Evolutionary conservation across 2,113 vertebrate species (phyloP).

Genomic region (Bambusicola thoracicus): DNA sequence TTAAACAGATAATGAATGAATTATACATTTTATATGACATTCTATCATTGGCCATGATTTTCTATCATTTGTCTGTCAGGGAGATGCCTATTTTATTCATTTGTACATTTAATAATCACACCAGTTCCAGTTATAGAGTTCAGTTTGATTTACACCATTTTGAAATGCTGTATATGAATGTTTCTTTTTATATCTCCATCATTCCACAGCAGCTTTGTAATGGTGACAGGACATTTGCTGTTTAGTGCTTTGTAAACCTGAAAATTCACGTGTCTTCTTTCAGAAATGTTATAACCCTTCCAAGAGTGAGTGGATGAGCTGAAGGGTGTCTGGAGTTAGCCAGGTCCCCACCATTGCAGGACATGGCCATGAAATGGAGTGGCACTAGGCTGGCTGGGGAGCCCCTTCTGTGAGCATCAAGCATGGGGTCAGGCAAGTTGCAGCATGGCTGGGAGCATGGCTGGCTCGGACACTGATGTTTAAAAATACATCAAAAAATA

Average conservation of each 20-base stretch:
- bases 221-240: background rate
- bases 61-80: background rate
- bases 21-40: background rate
- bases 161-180: background rate
- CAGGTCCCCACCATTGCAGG: background rate
- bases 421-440: background rate
- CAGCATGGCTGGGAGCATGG: background rate
- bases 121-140: background rate
- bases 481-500: background rate
- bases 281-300: background rate
- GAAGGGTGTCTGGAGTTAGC: background rate
- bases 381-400: background rate
- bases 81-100: background rate
- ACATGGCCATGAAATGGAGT: background rate
- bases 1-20: background rate
- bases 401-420: background rate
- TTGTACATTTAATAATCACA: background rate
- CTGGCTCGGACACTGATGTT: background rate
- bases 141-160: background rate
- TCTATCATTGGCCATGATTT: background rate
- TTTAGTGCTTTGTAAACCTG: background rate
- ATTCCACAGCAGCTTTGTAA: background rate
- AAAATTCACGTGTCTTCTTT: background rate
- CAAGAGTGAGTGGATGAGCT: background rate
- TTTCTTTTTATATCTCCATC: background rate